These are phyloP conservation scores for Poecilia gillii DNA, from an alignment of 2,797 vertebrate species.

Conservation along the genomic window DNA sequence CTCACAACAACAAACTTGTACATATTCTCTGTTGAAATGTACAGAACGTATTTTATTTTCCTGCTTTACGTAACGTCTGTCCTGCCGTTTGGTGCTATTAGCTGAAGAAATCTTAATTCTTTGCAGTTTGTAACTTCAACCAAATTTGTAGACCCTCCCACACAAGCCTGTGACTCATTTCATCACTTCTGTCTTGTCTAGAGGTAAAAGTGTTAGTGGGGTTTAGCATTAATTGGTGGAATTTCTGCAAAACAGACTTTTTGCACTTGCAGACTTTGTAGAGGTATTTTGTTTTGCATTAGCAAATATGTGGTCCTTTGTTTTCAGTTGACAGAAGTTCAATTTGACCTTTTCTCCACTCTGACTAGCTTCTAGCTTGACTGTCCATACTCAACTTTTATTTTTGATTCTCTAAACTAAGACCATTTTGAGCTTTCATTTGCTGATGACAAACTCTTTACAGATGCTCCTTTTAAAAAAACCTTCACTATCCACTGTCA, in stretches of 20 bases:
- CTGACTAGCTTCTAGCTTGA: background rate
- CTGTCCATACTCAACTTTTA: background rate
- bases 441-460: background rate
- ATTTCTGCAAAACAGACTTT: background rate
- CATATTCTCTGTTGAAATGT: background rate
- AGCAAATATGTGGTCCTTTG: background rate
- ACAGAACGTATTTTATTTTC: background rate
- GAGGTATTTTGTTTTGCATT: background rate
- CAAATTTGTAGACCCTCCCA: background rate
- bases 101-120: background rate
- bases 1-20: background rate
- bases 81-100: background rate
- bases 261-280: background rate
- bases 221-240: background rate
- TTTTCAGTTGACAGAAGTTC: background rate
- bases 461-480: background rate
- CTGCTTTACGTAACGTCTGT: background rate
- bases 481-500: background rate
- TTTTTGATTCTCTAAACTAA: background rate
- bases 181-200: background rate
- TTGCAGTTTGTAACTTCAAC: background rate
- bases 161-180: background rate
- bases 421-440: background rate
- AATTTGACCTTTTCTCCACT: background rate
- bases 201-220: background rate